These are phyloP conservation scores for Cryptus armator DNA, from an alignment of 2,888 invertebrate genomes.

Conservation along the genomic window DNA sequence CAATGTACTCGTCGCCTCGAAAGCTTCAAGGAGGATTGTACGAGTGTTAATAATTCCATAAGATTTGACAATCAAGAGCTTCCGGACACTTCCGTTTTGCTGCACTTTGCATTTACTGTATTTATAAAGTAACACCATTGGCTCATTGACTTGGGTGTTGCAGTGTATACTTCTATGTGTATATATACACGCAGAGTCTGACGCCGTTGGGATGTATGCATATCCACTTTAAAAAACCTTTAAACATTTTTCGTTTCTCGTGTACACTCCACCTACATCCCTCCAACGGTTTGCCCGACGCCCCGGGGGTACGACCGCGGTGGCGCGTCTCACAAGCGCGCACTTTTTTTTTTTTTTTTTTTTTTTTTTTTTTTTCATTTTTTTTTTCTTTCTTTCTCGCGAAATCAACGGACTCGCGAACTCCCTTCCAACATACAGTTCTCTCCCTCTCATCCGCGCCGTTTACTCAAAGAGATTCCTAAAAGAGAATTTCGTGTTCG, in stretches of 20 bases:
- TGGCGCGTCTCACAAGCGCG: slow-evolving; percentile 32
- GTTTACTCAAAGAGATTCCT: slow-evolving; percentile 75
- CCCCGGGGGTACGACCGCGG: neutral
- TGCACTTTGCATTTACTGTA: slow-evolving; percentile 22
- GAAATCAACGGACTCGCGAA: slow-evolving; percentile 64
- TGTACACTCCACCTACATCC: neutral
- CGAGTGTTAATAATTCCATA: slow-evolving; percentile 18
- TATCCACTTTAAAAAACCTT: slow-evolving; percentile 43
- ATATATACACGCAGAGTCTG: neutral
- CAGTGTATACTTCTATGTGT: neutral
- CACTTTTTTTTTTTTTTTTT: slow-evolving; percentile 40
- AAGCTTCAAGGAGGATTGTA: neutral
- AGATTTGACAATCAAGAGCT: slow-evolving; percentile 14
- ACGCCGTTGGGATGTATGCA: slow-evolving; percentile 21
- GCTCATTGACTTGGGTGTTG: neutral
- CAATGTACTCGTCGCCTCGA: neutral
- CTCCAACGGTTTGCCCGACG: neutral
- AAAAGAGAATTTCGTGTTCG: slow-evolving; percentile 74
- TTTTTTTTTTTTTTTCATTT: slow-evolving; percentile 32
- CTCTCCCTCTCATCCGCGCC: slow-evolving; percentile 65
- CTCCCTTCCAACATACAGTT: neutral
- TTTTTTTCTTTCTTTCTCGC: slow-evolving; percentile 36
- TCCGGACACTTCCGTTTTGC: slow-evolving; percentile 1
- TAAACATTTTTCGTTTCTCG: slow-evolving; percentile 44
- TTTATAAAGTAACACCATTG: slow-evolving; percentile 37